phyloP scores from a whole-genome alignment of 1,140 invertebrate species.

The Caerostris extrusa region DNA sequence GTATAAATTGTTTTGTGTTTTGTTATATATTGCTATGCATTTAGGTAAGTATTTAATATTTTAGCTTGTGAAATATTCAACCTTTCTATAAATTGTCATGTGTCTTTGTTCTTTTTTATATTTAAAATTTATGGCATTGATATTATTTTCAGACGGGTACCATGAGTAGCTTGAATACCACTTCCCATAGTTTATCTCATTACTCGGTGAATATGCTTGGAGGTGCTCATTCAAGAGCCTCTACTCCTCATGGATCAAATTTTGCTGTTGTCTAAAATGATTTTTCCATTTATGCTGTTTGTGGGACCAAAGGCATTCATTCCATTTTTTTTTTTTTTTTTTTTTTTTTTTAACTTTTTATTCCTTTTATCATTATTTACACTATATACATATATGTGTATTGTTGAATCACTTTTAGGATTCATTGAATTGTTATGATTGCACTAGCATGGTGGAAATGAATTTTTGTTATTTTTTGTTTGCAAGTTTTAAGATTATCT shows the following conservation, averaged over 20 bases:
- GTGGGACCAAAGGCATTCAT: background rate
- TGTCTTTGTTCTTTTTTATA: too few relatives aligned
- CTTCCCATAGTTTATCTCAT: constrained; percentile 77
- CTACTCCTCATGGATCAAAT: constrained; percentile 59
- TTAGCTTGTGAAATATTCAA: too few relatives aligned
- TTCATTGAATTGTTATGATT: background rate
- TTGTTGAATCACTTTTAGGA: background rate
- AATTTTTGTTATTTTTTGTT: background rate
- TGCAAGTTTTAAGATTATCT: background rate
- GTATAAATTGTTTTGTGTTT: too few relatives aligned
- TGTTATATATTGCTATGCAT: too few relatives aligned
- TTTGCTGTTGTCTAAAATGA: background rate
- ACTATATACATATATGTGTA: background rate
- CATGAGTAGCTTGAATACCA: constrained; percentile 78
- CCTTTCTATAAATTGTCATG: too few relatives aligned
- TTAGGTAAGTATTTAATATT: too few relatives aligned
- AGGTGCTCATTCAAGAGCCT: constrained; percentile 67
- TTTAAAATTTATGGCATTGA: too few relatives aligned
- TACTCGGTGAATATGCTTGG: constrained; percentile 78
- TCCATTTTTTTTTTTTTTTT: background rate
- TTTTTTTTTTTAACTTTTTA: background rate
- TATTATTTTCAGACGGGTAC: constrained; percentile 75
- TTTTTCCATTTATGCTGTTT: background rate
- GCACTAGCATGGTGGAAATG: too few relatives aligned
- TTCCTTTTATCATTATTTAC: background rate